Base-by-base conservation (phyloP, 2,888 invertebrate genomes). In the Tinea semifulvella region DNA sequence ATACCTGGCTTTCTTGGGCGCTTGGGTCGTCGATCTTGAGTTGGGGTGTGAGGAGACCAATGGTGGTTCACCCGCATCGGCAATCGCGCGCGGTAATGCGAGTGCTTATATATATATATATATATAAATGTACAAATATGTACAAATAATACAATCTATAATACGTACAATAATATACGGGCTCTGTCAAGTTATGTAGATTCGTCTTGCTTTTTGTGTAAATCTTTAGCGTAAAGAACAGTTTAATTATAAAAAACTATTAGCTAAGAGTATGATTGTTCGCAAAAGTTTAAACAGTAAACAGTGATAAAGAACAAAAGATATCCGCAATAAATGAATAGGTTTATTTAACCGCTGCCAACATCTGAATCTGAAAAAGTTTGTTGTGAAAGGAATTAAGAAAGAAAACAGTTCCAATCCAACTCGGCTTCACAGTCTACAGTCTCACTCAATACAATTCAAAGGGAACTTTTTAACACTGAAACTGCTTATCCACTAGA, bases 391-490 rank as follows among this genome's bases (percentile, higher is more conserved):
- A 31, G 43, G 43, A 43, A 31, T 43, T 43, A 18, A 28, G 43
- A 43, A 43, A 31, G 31, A 31, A 43, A 43, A 43, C 43, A 43
- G 43, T 43, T 17, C 31, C 42, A 43, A 43, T 43, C 16, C 43
- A 43, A 43, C 16, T 31, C 31, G 8, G 31, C 20, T 14, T 31
- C 43, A n/a, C 31, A 42, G 28, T 14, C 43, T 22, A n/a, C n/a
- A n/a, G n/a, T n/a, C n/a, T n/a, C n/a, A n/a, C n/a, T n/a, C 13
- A 28, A 31, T 28, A 31, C 43, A 31, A 31, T 31, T 19, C 20
- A 19, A 31, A 19, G 19, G 18, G 31, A 28, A 27, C 27, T 13
- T 27, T 26, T 7, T 11, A 22, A 40, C 20, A 22, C n/a, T 40
- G 20, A n/a, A n/a, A n/a, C n/a, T n/a, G n/a, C n/a, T n/a, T n/a